Base-by-base conservation (phyloP, 2,113 vertebrate genomes). In the Amphiprion percula region DNA sequence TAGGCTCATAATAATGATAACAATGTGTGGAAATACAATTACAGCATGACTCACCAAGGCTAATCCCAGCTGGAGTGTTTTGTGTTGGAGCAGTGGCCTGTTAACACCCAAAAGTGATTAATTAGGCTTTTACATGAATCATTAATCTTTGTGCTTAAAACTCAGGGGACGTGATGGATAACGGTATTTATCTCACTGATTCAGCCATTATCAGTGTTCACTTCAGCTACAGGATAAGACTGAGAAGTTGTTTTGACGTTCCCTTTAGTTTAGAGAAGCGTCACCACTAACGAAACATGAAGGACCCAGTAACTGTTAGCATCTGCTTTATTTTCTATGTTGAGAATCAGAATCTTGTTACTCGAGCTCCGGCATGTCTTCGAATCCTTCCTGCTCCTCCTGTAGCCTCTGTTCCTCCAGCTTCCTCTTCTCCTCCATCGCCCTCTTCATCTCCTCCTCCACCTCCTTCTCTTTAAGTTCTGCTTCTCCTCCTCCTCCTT, bases 281-380 rank as follows among this genome's bases (percentile, higher is more conserved):
- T 26, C 26, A 26, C 26, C 26, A 2, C 26, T 26, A 26, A 26
- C 3, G 26, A 26, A 26, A 26, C 26, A 26, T 26, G 26, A 26
- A 26, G 30, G 30, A 30, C 30, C 30, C 4, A 6, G 30, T 26
- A 30, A 30, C 6, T 6, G 30, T 5, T 30, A 30, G 30, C 1
- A 30, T 30, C 30, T 30, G 6, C 26, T 30, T 30, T 30, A 30
- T 6, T 30, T 26, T 26, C 26, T 26, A 26, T 26, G 26, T 26
- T 26, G 26, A 26, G 26, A 26, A 12, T 82, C 47, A 50, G 8
- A 49, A 1, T 1, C 17, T 3, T 41, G 17, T 37, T 50, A 88
- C 70, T 93, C 92, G 0, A 93, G 80, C 0, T 91, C 90, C 0
- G 92, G 92, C 88, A 93, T 87, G 70, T 92, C 92, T 23, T 92